Percentiles rank a stretch among this genome's conserved stretches.
These are phyloP conservation scores for Empidonax alnorum DNA, from an alignment of 2,113 vertebrate genomes.

Conservation along the genomic window DNA sequence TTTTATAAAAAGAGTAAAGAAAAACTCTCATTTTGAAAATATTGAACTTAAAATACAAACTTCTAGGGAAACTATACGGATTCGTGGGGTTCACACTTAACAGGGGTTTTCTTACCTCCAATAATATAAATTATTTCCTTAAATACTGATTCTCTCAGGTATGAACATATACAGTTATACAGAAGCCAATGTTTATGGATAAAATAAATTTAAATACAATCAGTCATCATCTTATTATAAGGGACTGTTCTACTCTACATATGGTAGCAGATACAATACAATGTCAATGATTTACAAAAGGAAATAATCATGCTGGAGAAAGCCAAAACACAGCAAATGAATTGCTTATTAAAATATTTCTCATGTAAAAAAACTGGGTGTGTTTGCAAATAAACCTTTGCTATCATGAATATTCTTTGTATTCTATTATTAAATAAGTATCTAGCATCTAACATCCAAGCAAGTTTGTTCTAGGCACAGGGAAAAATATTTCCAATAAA, in stretches of 20 bases:
- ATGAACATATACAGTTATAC: not conserved
- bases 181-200: not conserved
- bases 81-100: not conserved
- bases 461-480: not conserved
- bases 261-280: not conserved
- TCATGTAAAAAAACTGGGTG: not conserved
- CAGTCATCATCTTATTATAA: not conserved
- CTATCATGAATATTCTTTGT: not conserved
- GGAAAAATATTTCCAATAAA: not conserved
- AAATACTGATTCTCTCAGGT: not conserved
- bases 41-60: not conserved
- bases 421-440: not conserved
- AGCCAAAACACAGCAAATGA: not conserved
- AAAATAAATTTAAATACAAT: not conserved
- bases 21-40: not conserved
- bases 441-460: not conserved
- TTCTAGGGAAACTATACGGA: not conserved
- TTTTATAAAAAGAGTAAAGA: not conserved
- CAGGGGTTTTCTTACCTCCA: too few relatives aligned
- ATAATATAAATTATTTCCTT: not conserved
- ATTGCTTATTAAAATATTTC: not conserved
- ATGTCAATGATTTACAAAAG: not conserved
- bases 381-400: not conserved
- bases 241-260: not conserved
- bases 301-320: not conserved